Conservation (phyloP, 2,888 invertebrate genomes). For the Volucella inanis region DNA sequence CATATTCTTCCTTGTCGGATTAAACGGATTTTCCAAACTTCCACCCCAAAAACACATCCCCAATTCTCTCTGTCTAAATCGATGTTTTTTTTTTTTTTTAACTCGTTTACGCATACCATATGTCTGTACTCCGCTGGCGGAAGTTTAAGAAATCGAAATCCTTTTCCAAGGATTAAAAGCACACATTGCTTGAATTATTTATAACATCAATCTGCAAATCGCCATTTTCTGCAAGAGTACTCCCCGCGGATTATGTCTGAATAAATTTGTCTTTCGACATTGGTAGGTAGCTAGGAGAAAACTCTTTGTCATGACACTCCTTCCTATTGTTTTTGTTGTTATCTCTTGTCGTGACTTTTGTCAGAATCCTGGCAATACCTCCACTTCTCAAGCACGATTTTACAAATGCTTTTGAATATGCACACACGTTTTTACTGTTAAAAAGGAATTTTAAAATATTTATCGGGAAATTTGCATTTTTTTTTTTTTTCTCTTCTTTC, state of each 20-base stretch:
- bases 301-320: neutral
- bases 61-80: constrained; percentile 6
- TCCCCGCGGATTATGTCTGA: constrained; percentile 38
- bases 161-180: constrained; percentile 40
- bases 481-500: constrained; percentile 3
- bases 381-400: constrained; percentile 28
- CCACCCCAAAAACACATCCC: neutral
- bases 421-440: constrained; percentile 48
- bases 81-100: constrained; percentile 1
- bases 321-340: neutral
- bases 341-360: neutral
- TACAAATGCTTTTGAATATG: constrained; percentile 40
- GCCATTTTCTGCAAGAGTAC: constrained; percentile 40
- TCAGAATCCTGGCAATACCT: constrained; percentile 11
- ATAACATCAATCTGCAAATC: constrained; percentile 54
- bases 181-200: constrained; percentile 58
- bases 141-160: constrained; percentile 32
- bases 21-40: neutral
- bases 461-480: constrained; percentile 10
- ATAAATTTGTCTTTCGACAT: constrained; percentile 50
- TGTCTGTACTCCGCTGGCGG: neutral
- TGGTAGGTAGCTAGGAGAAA: neutral
- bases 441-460: constrained; percentile 63
- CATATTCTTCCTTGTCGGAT: too few species aligned
- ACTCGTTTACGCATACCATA: constrained; percentile 21